Conservation (phyloP, 2,888 invertebrate species). For the Pediacus dermestoides region DNA sequence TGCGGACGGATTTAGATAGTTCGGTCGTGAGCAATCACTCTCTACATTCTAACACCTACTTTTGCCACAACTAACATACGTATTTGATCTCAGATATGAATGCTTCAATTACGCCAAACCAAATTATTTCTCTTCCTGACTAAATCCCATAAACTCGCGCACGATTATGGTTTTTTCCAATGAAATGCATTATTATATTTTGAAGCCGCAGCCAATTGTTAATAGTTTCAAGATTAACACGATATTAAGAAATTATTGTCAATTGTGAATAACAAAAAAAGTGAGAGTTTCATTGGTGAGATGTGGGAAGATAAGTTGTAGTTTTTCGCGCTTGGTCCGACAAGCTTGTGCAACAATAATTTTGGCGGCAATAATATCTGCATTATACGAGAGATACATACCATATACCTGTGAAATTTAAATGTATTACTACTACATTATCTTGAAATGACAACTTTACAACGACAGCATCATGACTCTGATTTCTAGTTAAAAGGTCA, state of each 20-base stretch:
- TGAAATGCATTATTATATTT: conserved; percentile 9
- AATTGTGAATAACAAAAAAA: conserved; percentile 4
- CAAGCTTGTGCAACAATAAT: too few species aligned
- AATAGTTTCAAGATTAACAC: background rate
- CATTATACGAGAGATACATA: too few species aligned
- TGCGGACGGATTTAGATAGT: conserved; percentile 6
- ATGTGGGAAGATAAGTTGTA: too few species aligned
- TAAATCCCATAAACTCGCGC: conserved; percentile 4
- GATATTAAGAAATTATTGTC: conserved; percentile 2
- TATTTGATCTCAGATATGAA: conserved; percentile 15
- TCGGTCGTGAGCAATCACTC: conserved; percentile 12
- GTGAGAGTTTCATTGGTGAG: conserved; percentile 2
- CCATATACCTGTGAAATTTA: too few species aligned
- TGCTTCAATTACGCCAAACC: conserved; percentile 14
- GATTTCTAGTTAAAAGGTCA: too few species aligned
- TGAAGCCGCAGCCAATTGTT: background rate
- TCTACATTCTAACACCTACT: conserved; percentile 16
- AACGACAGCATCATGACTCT: too few species aligned
- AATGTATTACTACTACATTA: too few species aligned
- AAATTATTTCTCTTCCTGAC: conserved; percentile 9
- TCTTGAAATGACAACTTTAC: too few species aligned
- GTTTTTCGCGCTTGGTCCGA: too few species aligned
- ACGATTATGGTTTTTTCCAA: conserved; percentile 9
- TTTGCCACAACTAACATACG: conserved; percentile 10
- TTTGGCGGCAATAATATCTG: too few species aligned